phyloP scores from a whole-genome alignment of 2,797 vertebrate species.

The Nasua narica region DNA sequence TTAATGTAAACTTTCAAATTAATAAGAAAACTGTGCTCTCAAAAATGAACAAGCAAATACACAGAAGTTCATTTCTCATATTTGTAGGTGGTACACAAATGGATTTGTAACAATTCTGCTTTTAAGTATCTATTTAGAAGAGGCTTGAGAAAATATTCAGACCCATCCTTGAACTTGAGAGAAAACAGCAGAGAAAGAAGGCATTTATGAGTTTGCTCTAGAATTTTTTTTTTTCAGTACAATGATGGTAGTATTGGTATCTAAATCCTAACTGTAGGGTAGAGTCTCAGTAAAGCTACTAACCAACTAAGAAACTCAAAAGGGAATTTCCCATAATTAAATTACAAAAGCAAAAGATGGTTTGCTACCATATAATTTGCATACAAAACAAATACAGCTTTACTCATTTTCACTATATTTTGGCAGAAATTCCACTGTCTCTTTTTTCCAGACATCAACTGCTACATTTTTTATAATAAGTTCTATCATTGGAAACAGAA shows the following conservation, averaged over 20 bases:
- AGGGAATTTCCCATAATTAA: not conserved
- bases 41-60: not conserved
- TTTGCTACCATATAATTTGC: constrained; percentile 42
- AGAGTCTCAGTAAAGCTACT: not conserved
- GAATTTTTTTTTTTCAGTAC: not conserved
- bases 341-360: constrained; percentile 3
- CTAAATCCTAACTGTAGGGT: not conserved
- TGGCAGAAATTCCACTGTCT: constrained; percentile 23
- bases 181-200: not conserved
- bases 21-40: not conserved
- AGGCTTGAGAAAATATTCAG: not conserved
- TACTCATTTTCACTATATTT: not conserved
- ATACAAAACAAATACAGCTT: constrained; percentile 54
- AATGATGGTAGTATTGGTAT: not conserved
- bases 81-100: not conserved
- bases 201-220: not conserved
- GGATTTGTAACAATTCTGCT: not conserved
- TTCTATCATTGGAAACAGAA: constrained; percentile 41
- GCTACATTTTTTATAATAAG: constrained; percentile 13
- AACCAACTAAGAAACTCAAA: not conserved
- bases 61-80: not conserved
- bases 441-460: not conserved
- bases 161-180: not conserved
- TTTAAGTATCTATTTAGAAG: not conserved
- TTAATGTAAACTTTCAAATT: not conserved